A percentile compares a stretch with the other conserved stretches of the same genome.
These are phyloP conservation scores for Barypeithes pellucidus DNA, from an alignment of 2,888 invertebrate species.

Conservation along the genomic window DNA sequence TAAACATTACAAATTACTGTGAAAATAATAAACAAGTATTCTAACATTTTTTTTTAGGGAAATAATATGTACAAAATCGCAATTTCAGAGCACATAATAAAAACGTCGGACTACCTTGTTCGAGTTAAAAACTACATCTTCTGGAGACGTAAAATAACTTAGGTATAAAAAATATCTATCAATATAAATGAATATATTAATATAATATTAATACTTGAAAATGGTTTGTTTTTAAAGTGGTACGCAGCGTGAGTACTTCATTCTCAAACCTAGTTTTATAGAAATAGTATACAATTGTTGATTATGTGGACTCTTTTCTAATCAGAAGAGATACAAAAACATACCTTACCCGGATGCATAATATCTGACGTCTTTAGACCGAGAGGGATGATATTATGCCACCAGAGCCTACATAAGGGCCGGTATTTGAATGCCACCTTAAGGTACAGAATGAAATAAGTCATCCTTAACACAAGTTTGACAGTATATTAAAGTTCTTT, in stretches of 20 bases:
- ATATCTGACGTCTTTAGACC: too few species aligned
- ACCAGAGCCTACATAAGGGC: too few species aligned
- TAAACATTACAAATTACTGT: conserved; percentile 65
- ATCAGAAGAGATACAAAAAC: too few species aligned
- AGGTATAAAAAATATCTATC: conserved; percentile 63
- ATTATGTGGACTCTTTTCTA: too few species aligned
- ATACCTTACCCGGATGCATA: too few species aligned
- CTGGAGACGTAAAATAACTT: conserved; percentile 60
- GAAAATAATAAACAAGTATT: conserved; percentile 69
- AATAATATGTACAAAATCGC: conserved; percentile 64
- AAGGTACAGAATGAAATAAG: too few species aligned
- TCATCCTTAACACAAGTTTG: too few species aligned
- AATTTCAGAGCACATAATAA: conserved; percentile 64
- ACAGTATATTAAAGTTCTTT: too few species aligned
- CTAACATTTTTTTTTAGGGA: conserved; percentile 68
- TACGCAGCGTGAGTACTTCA: conserved; percentile 51
- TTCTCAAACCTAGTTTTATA: conserved; percentile 36
- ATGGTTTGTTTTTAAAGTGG: conserved; percentile 58
- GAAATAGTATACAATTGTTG: not conserved
- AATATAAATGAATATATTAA: conserved; percentile 61
- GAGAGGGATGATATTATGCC: too few species aligned
- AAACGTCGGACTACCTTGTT: conserved; percentile 61
- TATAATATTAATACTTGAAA: conserved; percentile 68
- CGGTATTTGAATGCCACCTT: too few species aligned
- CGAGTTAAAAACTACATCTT: conserved; percentile 65